These are phyloP conservation scores for Drosophila sordidula DNA, from an alignment of 2,888 invertebrate species.

Conservation along the genomic window DNA sequence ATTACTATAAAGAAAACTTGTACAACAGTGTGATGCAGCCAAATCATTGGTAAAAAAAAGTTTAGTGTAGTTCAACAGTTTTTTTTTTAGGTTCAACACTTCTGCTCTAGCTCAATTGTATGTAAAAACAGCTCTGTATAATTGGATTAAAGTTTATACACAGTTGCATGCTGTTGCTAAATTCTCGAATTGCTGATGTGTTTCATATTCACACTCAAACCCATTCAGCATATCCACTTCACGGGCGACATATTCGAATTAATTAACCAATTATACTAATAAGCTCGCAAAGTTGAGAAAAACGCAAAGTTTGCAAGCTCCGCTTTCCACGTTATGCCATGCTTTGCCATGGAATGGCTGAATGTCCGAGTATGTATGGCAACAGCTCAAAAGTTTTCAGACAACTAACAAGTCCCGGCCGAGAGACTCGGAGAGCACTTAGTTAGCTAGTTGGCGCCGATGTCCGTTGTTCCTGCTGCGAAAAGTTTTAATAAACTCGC, in stretches of 20 bases:
- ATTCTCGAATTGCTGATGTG: neutral
- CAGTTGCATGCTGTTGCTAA: neutral
- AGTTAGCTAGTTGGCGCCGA: conserved; percentile 45
- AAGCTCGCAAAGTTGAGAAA: conserved; percentile 52
- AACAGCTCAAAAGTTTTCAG: conserved; percentile 70
- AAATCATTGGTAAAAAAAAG: no score
- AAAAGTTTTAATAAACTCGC: conserved; percentile 73
- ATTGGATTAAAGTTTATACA: neutral
- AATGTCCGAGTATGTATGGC: conserved; percentile 37
- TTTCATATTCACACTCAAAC: neutral
- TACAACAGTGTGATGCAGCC: neutral
- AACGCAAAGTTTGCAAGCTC: conserved; percentile 26
- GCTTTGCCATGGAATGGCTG: neutral
- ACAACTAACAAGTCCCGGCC: conserved; percentile 50
- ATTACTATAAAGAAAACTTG: no score
- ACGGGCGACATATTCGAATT: conserved; percentile 56
- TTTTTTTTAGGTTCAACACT: no score
- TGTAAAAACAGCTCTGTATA: neutral
- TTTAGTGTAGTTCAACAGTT: no score
- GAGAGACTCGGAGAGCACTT: conserved; percentile 31
- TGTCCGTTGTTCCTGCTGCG: conserved; percentile 28
- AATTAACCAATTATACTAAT: conserved; percentile 68
- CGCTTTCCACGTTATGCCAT: conserved; percentile 1
- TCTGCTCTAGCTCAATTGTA: no score
- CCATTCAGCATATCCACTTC: conserved; percentile 3